Evolutionary conservation across 1,140 invertebrate species (phyloP), one percentile per base, ranked within the genome.

Genomic region (Achroia grisella): DNA sequence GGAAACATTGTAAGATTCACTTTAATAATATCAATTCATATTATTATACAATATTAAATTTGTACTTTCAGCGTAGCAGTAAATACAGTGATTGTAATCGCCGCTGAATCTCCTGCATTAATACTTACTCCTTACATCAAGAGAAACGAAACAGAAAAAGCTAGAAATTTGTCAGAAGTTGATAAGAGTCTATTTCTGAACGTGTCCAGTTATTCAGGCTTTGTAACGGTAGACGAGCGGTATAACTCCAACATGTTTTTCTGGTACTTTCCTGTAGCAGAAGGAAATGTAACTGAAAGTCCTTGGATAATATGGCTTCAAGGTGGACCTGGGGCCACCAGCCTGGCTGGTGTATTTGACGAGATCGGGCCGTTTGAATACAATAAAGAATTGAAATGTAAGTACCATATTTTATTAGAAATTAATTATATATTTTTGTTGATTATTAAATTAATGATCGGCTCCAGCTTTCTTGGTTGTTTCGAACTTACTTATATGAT

Each of bases 241-340:
- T 91, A 86, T 61, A 90, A 93, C 56, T 94, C 93, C 0, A 95
- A 95, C 70, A 86, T 94, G 62, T 96, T 94, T 79, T 95, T 95
- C 72, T 96, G 94, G 94, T 96, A 93, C 58, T 95, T 96, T 61
- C 93, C 93, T 2, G 90, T 92, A 0, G 71, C 86, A 33, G 52
- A 69, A 23, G 70, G 62, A 31, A 48, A 63, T 0, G 56, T 60
- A 6, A 47, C 78, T 54, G 63, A 75, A 13, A 89, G 89, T 0
- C 93, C 94, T 1, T 89, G 96, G 44, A 80, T 95, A 11, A 66
- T 96, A 2, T 97, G 95, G 95, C 86, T 96, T 0, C 93, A 96
- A 88, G 95, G 93, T 39, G 88, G 76, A 2, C 92, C 92, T 1
- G 92, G 93, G 1, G 88, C 88, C 1, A 69, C 88, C 0, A 92